Conservation (phyloP, 92 coral and sea anemone species). For the Porites lobata region DNA sequence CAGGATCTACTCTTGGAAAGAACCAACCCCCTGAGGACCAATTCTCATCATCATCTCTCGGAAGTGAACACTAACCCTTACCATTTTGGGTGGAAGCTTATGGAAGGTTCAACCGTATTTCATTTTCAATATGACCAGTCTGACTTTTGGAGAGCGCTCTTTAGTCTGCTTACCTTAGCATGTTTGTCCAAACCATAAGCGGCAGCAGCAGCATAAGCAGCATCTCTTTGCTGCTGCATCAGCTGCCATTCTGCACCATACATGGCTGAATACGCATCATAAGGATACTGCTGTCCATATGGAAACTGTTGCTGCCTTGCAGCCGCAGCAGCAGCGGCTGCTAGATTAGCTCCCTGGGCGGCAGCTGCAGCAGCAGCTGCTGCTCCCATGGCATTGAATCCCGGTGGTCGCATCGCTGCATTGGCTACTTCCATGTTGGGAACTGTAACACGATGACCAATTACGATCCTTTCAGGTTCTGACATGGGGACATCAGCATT, state of each 20-base stretch:
- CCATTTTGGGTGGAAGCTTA: too few relatives aligned
- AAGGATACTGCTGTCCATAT: constrained; percentile 87
- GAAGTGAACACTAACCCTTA: too few relatives aligned
- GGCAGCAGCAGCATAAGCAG: constrained; percentile 79
- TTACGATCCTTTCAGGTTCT: constrained; percentile 81
- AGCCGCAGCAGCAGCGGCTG: constrained; percentile 82
- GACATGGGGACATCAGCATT: constrained; percentile 57
- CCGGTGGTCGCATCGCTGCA: constrained; percentile 68
- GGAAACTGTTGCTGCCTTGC: constrained; percentile 86
- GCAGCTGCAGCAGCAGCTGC: constrained; percentile 86
- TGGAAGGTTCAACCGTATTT: too few relatives aligned
- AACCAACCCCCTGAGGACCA: too few relatives aligned
- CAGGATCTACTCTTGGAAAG: too few relatives aligned
- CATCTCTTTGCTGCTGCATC: constrained; percentile 81
- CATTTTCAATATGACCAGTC: too few relatives aligned
- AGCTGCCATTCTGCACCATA: constrained; percentile 87
- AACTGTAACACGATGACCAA: constrained; percentile 90
- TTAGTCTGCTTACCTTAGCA: constrained; percentile 18
- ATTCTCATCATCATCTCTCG: too few relatives aligned
- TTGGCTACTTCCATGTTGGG: constrained; percentile 83
- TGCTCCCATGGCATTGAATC: constrained; percentile 72
- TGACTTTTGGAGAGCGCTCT: too few relatives aligned
- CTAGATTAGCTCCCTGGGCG: constrained; percentile 56
- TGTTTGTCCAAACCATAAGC: constrained; percentile 66
- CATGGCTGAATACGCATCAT: constrained; percentile 78